Evolutionary conservation across 1,140 invertebrate genomes (phyloP).

Genomic region (Diabrotica undecimpunctata): DNA sequence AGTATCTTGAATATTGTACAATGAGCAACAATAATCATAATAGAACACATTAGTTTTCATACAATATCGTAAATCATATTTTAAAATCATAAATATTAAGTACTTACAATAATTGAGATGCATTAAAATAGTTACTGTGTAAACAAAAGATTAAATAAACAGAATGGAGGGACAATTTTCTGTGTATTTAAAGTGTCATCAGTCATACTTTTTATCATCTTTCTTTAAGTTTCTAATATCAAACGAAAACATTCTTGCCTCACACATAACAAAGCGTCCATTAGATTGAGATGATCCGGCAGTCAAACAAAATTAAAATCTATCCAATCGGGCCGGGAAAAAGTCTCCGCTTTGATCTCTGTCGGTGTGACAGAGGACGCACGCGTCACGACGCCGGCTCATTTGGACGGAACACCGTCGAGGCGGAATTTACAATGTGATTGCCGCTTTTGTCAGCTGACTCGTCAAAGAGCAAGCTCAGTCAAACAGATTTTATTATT

Average conservation of each 20-base stretch:
- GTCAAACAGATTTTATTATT: slow-evolving; percentile 35
- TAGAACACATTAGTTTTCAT: no score
- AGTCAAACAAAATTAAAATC: slow-evolving; percentile 38
- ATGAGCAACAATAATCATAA: no score
- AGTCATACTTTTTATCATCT: no score
- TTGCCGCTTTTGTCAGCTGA: slow-evolving; percentile 36
- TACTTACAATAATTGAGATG: no score
- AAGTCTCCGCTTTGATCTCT: slow-evolving; percentile 26
- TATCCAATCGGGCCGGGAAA: slow-evolving; percentile 18
- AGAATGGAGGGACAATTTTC: no score
- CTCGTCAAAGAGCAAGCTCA: slow-evolving; percentile 35
- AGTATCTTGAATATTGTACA: no score
- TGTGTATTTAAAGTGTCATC: no score
- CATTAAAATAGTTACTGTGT: no score
- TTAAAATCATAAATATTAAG: no score
- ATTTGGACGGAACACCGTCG: slow-evolving; percentile 39
- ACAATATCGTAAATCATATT: no score
- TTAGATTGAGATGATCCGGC: slow-evolving; percentile 26
- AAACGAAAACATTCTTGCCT: slow-evolving; percentile 19
- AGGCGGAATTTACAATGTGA: slow-evolving; percentile 45
- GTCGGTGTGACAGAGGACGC: slow-evolving; percentile 29
- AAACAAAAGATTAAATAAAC: no score
- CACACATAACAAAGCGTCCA: slow-evolving; percentile 20
- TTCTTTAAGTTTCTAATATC: slow-evolving; percentile 6
- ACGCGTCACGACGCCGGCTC: slow-evolving; percentile 37